phyloP scores from a whole-genome alignment of 92 coral and sea anemone genomes.

The Zoanthus solanderi region DNA sequence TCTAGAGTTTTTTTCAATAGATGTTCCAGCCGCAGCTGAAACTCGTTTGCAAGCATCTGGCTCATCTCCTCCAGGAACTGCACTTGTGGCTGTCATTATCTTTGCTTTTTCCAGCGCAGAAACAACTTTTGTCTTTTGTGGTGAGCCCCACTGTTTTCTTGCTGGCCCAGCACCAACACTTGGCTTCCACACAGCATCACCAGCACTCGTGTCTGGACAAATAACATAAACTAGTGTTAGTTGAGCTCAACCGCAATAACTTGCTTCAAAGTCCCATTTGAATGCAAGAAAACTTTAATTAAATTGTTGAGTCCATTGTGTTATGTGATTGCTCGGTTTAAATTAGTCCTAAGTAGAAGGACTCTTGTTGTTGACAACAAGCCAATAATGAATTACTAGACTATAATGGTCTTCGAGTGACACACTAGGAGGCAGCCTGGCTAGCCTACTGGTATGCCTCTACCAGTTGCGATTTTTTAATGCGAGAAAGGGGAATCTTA shows the following conservation, averaged over 20 bases:
- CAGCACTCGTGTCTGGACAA: slow-evolving; percentile 80
- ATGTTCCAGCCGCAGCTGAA: slow-evolving; percentile 10
- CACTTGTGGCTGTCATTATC: slow-evolving; percentile 88
- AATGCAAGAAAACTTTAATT: too few species aligned
- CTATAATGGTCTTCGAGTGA: too few species aligned
- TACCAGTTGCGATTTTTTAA: too few species aligned
- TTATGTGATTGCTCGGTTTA: too few species aligned
- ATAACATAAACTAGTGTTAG: neutral
- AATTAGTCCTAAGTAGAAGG: too few species aligned
- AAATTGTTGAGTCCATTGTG: too few species aligned
- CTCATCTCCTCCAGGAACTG: slow-evolving; percentile 62
- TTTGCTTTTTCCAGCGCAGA: slow-evolving; percentile 87
- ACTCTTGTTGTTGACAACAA: too few species aligned
- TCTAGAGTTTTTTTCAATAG: slow-evolving; percentile 33
- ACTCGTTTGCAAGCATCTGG: slow-evolving; percentile 62
- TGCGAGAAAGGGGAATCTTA: too few species aligned
- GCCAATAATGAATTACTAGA: too few species aligned
- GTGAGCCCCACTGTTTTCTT: slow-evolving; percentile 92
- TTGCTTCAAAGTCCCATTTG: neutral
- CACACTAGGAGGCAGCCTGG: too few species aligned
- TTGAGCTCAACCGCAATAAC: neutral
- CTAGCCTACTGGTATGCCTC: too few species aligned
- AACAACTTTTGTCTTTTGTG: slow-evolving; percentile 85
- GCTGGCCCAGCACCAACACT: slow-evolving; percentile 57
- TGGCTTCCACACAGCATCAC: slow-evolving; percentile 90